A percentile compares a stretch with the other conserved stretches of the same genome.
These are phyloP conservation scores for Zaprionus gabonicus DNA, from an alignment of 1,140 invertebrate genomes.

Conservation along the genomic window DNA sequence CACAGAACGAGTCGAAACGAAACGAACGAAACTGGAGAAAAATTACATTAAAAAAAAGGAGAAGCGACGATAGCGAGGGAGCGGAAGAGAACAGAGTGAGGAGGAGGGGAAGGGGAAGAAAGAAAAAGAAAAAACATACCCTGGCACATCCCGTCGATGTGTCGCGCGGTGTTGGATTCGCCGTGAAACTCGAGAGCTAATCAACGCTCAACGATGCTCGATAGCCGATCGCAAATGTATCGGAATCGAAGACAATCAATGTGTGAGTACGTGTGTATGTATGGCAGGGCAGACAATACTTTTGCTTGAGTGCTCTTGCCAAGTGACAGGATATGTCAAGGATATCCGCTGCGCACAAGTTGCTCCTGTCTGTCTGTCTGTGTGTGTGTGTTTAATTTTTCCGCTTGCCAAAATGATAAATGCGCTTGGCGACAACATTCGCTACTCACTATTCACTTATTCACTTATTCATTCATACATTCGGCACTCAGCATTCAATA, in stretches of 20 bases:
- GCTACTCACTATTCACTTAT: constrained; percentile 13
- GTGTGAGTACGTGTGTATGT: not conserved
- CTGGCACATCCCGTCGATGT: constrained; percentile 55
- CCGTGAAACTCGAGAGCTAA: constrained; percentile 61
- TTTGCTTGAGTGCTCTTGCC: not conserved
- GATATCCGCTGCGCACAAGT: constrained; percentile 74
- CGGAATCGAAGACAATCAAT: constrained; percentile 18
- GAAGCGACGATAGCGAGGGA: not conserved
- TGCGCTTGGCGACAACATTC: constrained; percentile 37
- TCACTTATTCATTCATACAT: constrained; percentile 2
- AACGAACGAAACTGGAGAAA: constrained; percentile 5
- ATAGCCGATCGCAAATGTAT: constrained; percentile 60
- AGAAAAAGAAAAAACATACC: not conserved
- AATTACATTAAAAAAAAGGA: constrained; percentile 3
- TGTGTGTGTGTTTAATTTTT: constrained; percentile 69
- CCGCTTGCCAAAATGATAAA: constrained; percentile 72
- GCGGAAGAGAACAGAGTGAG: not conserved
- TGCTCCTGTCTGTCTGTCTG: constrained; percentile 18
- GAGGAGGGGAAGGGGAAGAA: not conserved
- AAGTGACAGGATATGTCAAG: constrained; percentile 74
- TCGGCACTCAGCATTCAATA: constrained; percentile 16
- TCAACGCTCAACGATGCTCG: constrained; percentile 48
- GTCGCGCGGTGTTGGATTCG: constrained; percentile 44
- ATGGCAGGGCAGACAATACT: constrained; percentile 45
- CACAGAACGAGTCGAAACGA: not conserved